Base-by-base conservation (phyloP, 2,888 invertebrate genomes). In the Anoncus sp. region DNA sequence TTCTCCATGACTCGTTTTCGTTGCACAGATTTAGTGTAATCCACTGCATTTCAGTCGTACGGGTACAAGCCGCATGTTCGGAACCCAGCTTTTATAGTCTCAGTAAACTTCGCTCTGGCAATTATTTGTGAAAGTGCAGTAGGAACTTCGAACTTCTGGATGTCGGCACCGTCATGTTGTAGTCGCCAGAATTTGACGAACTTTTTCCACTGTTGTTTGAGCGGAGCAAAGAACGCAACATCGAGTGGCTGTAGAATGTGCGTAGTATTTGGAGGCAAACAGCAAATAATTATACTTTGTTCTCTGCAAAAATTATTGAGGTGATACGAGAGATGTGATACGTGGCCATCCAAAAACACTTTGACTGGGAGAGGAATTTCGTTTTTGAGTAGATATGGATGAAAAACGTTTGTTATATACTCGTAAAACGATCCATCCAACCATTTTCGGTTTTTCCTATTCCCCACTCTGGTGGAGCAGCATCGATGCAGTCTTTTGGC, bases 401-500 rank as follows among this genome's bases (percentile, higher is more conserved):
- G 24, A 72, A 85, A 86, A 18, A 83, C 74, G 71, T 85, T 84
- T 7, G 79, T 67, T 38, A 85, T 72, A 78, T 84, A 85, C 62
- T 85, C 84, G 55, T 78, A 86, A 63, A 86, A 86, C 2, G 79
- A 51, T 80, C 84, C 84, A 85, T 85, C 84, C 85, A 85, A 7
- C 83, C 85, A 60, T 74, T 82, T 7, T 84, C 82, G 16, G 85
- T 74, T 72, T 80, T 84, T 10, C 86, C 85, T 27, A 86, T 75
- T 7, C 79, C 84, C 84, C 85, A 87, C 49, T 78, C 59, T 62
- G 69, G 62, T 60, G 82, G 83, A 63, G 80, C 79, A 62, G 60
- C 60, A 22, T 77, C 67, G 18, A 81, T 49, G 49, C 79, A 78
- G 27, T 66, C 51, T 55, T 79, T 76, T 7, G 83, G 82, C 18